These are phyloP conservation scores for Myripristis murdjan DNA, from an alignment of 2,797 vertebrate species.

Conservation along the genomic window DNA sequence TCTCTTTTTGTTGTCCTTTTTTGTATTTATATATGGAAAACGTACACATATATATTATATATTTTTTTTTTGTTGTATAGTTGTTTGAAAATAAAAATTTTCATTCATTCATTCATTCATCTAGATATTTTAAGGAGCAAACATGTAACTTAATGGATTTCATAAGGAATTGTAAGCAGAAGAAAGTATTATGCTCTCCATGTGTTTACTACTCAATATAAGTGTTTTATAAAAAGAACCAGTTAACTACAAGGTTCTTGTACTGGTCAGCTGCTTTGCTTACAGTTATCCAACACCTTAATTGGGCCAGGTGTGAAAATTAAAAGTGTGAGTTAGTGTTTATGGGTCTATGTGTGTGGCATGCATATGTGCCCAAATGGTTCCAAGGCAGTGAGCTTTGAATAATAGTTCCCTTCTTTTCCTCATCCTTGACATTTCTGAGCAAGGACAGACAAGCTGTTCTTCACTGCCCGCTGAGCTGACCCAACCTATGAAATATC, in stretches of 20 bases:
- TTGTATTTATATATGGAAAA: too few relatives aligned
- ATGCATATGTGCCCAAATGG: slow-evolving; percentile 28
- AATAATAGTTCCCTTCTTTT: slow-evolving; percentile 35
- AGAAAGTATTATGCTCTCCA: not conserved
- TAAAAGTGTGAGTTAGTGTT: slow-evolving; percentile 4
- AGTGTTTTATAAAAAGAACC: slow-evolving; percentile 13
- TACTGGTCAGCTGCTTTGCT: slow-evolving; percentile 1
- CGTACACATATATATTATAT: too few relatives aligned
- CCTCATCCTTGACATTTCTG: slow-evolving; percentile 50
- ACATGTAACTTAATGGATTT: too few relatives aligned
- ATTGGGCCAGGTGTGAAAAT: slow-evolving; percentile 18
- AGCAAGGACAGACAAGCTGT: slow-evolving; percentile 33
- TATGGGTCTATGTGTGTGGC: slow-evolving; percentile 12
- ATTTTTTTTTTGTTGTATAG: too few relatives aligned
- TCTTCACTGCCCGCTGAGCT: slow-evolving; percentile 35
- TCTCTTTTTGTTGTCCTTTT: too few relatives aligned
- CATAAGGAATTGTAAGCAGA: too few relatives aligned
- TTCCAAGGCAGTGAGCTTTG: slow-evolving; percentile 30
- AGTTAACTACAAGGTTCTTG: slow-evolving; percentile 25
- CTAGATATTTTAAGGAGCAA: not conserved
- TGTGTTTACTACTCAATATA: slow-evolving; percentile 3
- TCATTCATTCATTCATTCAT: too few relatives aligned
- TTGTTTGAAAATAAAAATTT: too few relatives aligned
- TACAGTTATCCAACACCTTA: slow-evolving; percentile 7
- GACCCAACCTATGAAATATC: slow-evolving; percentile 24